Evolutionary conservation across 2,797 vertebrate species (phyloP), one percentile per base, ranked within the genome.

Genomic region (Gambusia yucatana): DNA sequence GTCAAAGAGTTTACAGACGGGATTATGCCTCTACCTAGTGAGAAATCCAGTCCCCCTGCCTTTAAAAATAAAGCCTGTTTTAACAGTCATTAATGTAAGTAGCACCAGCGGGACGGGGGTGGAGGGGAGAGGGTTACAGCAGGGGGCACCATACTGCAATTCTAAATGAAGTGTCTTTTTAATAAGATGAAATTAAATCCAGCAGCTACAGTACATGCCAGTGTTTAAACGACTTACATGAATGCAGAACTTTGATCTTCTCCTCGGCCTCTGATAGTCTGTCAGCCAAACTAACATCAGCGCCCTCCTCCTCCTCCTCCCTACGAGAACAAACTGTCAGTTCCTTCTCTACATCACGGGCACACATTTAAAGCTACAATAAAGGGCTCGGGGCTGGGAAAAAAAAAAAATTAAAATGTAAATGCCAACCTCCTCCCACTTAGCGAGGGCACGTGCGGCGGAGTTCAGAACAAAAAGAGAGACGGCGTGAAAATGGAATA

Each of bases 161-260:
- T 41, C 73, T 39, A 79, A 14, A 48, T 3, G 10, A 43, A 28
- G 16, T 30, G 69, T 73, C 30, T 82, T 28, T 83, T 80, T 76
- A 77, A 87, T 65, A 72, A 77, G 22, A 57, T 75, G 30, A 82
- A 72, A 84, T 87, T 33, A 55, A 84, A 87, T 75, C 33, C 69
- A 78, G 77, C 71, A 76, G 73, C 82, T 79, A 20, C 33, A 72
- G 75, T 63, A 20, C 9, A 50, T 73, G 86, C 55, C 46, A 39
- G 48, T 82, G 77, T 86, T 84, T 76, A 85, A 88, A 88, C 44
- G 57, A 88, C 95, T 95, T 93, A 99, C 98, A 98, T 95, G 98
- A 96, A 73, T 98, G 97, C 81, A 99, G 96, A 86, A 97, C 96
- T 93, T 96, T 97, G 95, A 98, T 99, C 95, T 97, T 98, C 93